Evolutionary conservation across 2,113 vertebrate species (phyloP), one percentile per base, ranked within the genome.

Genomic region (Myxocyprinus asiaticus): DNA sequence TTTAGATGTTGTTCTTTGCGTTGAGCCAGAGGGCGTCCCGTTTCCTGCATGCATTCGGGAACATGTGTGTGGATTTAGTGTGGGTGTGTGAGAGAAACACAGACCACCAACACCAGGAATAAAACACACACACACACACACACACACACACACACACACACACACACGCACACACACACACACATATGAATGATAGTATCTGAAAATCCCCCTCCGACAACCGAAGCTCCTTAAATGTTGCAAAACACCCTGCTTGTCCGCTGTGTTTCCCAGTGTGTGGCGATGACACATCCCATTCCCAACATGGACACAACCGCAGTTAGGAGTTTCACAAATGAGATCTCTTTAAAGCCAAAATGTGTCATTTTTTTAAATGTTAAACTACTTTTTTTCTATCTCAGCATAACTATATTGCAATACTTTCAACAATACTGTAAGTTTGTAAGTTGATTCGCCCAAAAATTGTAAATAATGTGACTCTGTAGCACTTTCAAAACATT

Each of bases 21-120:
- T 87, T 82, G 89, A 93, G 90, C 91, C 90, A 91, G 86, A 88
- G 82, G 85, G 78, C 48, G 82, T 82, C 83, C 6, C 10, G 84
- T 84, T 88, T 91, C 89, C 91, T 91, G 89, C 85, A 76, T 9
- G 72, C 51, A 59, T 48, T 11, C 80, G 83, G 86, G 89, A 83
- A 85, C 85, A 67, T 87, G 76, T 81, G n/a, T 78, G 8, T 62
- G 14, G 44, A 59, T 56, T 77, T 56, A 73, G 85, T 68, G 90
- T 91, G 91, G 91, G 90, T 89, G 90, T 89, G 64, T 86, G 70
- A 63, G 80, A 69, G 83, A 77, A 86, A 33, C 22, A 33, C 22
- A 33, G 22, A 33, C 22, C 3, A 33, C 22, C 22, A 33, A 33
- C 1, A 76, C 81, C 86, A 65, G 51, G 68, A 87, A 81, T 86